Percentiles rank a stretch among this genome's conserved stretches.
phyloP scores from a whole-genome alignment of 2,113 vertebrate genomes.

The Ciconia boyciana region DNA sequence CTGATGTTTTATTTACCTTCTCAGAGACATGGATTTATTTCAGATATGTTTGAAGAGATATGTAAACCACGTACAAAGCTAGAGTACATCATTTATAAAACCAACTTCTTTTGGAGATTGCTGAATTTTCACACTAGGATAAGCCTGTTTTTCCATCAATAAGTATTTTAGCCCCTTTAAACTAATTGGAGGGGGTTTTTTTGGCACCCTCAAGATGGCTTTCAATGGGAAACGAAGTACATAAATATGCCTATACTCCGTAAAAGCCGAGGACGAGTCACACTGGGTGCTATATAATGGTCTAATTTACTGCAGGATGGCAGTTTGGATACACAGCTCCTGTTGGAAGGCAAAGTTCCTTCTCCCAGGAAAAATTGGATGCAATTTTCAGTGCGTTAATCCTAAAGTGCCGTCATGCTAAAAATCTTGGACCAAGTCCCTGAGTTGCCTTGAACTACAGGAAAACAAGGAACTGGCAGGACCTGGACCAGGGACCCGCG shows the following conservation, averaged over 20 bases:
- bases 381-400: background rate
- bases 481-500: background rate
- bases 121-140: background rate
- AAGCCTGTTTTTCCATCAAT: background rate
- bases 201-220: background rate
- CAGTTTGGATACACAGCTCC: background rate
- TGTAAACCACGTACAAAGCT: slow-evolving; percentile 1
- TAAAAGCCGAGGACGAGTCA: slow-evolving; percentile 11
- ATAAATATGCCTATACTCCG: background rate
- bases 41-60: background rate
- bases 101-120: background rate
- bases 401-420: background rate
- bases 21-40: background rate
- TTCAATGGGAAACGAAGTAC: background rate
- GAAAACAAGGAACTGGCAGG: background rate
- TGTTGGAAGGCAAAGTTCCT: background rate
- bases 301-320: slow-evolving; percentile 2
- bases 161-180: background rate
- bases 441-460: background rate
- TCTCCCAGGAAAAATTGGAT: background rate
- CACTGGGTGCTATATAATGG: background rate
- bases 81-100: background rate
- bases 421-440: background rate
- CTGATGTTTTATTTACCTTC: slow-evolving; percentile 27
- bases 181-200: background rate